Evolutionary conservation across 2,888 invertebrate species (phyloP).

Genomic region (Drosophila peninsularis): DNA sequence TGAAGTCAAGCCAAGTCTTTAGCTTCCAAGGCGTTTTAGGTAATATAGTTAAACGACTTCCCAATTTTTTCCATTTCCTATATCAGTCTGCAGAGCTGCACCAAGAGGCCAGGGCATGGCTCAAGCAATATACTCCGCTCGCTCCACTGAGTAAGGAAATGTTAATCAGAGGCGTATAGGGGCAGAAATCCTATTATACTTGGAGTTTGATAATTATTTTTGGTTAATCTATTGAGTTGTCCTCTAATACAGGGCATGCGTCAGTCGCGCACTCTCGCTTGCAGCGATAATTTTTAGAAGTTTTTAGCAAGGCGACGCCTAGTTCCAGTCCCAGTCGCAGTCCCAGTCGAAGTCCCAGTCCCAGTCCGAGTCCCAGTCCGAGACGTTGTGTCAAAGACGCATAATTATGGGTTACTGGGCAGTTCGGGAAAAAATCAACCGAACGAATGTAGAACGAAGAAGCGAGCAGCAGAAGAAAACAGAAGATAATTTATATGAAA

Average conservation of each 20-base stretch:
- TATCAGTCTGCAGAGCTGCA: too few species aligned
- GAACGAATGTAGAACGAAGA: constrained; percentile 31
- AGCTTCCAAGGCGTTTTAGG: too few species aligned
- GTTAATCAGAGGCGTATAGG: too few species aligned
- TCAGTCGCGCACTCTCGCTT: not conserved
- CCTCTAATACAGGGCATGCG: constrained; percentile 2
- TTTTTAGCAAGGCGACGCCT: constrained; percentile 33
- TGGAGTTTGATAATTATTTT: too few species aligned
- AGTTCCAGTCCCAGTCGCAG: constrained; percentile 16
- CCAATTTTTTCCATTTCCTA: too few species aligned
- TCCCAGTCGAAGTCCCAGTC: not conserved
- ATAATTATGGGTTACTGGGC: constrained; percentile 79
- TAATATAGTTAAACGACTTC: too few species aligned
- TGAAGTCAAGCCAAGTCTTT: too few species aligned
- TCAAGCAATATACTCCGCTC: too few species aligned
- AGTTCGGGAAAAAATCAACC: constrained; percentile 33
- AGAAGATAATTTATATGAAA: constrained; percentile 73
- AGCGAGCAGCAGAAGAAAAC: constrained; percentile 30
- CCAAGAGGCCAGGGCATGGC: too few species aligned
- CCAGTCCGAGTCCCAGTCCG: constrained; percentile 23
- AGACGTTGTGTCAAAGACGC: constrained; percentile 71
- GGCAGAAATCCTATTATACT: too few species aligned
- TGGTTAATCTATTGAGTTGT: too few species aligned
- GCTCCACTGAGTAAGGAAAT: too few species aligned
- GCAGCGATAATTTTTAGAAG: constrained; percentile 17